Evolutionary conservation across 2,113 vertebrate species (phyloP), one percentile per base, ranked within the genome.

Genomic region (Cochlearius cochlearius): DNA sequence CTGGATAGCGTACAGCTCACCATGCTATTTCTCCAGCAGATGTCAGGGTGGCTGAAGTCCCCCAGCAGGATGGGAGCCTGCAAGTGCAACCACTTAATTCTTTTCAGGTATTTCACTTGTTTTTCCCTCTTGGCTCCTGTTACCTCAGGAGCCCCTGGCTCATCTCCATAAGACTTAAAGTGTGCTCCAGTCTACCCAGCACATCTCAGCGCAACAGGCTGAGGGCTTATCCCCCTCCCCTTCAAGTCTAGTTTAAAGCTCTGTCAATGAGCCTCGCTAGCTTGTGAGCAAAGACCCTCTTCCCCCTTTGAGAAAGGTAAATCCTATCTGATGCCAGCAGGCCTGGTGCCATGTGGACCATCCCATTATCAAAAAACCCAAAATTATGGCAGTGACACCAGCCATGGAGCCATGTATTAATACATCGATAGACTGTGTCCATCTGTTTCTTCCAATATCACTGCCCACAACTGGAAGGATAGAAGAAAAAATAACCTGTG

Each of bases 381-480:
- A 13, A 52, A 63, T 1, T 63, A 15, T 50, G 29, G 22, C 4
- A 4, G 27, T 50, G 45, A 62, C 45, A 50, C 12, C n/a, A 50
- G 45, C 7, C n/a, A 50, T 0, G 0, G 45, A 32, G 45, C 11
- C n/a, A 50, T 20, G 36, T 63, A 23, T 77, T 32, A 38, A 50
- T n/a, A n/a, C n/a, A n/a, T n/a, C n/a, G n/a, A n/a, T 39, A 39
- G 58, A 41, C 47, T 76, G 15, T 3, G 21, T 50, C n/a, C 3
- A 0, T 32, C n/a, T 62, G n/a, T 38, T 49, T 77, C 43, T 77
- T 50, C 45, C 43, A 49, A 3, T 75, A 5, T 45, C 0, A 0
- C 20, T 77, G 27, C 20, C 27, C 0, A 2, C 56, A 63, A 34
- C 36, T 34, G 59, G 36, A 52, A 52, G 22, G 59, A 34, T 18